A percentile compares a stretch with the other conserved stretches of the same genome.
These are phyloP conservation scores for Rostratula benghalensis DNA, from an alignment of 2,113 vertebrate species.

Conservation along the genomic window DNA sequence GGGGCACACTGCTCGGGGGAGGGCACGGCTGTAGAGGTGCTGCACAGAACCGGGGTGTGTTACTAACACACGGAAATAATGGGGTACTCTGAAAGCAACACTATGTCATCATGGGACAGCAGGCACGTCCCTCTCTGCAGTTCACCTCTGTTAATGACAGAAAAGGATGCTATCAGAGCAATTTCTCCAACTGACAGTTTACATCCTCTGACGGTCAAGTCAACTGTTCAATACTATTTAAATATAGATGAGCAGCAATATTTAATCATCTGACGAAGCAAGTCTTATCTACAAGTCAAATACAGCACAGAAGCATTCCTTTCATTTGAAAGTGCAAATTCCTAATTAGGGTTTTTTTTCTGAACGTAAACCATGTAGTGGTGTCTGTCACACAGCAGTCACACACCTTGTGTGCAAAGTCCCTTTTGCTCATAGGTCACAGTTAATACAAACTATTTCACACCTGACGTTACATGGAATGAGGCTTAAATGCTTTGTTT, in stretches of 20 bases:
- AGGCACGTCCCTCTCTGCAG: background rate
- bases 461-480: fast-evolving
- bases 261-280: background rate
- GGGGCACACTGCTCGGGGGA: background rate
- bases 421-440: background rate
- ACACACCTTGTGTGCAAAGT: background rate
- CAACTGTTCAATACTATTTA: background rate
- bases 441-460: background rate
- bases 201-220: background rate
- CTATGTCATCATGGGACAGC: background rate
- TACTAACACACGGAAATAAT: background rate
- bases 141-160: background rate
- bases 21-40: background rate
- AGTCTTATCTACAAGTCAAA: background rate
- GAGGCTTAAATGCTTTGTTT: background rate
- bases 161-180: background rate
- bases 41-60: background rate
- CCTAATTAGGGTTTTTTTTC: fast-evolving
- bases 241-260: background rate
- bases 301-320: background rate
- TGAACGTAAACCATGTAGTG: fast-evolving
- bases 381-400: background rate
- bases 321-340: background rate
- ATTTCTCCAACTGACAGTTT: background rate
- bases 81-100: background rate